Base-by-base conservation (phyloP, 1,140 invertebrate species). In the Vollenhovia emeryi region DNA sequence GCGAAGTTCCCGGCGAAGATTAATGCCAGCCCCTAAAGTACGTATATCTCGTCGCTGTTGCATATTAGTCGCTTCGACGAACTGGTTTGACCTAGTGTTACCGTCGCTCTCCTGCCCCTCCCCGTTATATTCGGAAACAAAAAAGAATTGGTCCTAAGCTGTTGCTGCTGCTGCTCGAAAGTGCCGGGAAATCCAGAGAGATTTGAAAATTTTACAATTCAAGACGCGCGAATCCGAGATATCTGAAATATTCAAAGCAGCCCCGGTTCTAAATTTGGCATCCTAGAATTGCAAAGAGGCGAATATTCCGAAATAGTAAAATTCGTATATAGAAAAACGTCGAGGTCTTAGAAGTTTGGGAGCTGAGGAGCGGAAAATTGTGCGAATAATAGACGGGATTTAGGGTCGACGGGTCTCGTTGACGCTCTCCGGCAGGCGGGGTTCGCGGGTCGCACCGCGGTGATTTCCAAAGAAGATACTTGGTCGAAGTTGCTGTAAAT, bases 401-500 rank as follows among this genome's bases (percentile, higher is more conserved):
- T 52, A 15, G 36, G n/a, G 18, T 64, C 45, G 66, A 82, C 50
- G 13, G 21, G 24, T 21, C n/a, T n/a, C n/a, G 48, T 43, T 52
- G 50, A 59, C 45, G 50, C 50, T 30, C 50, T 57, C 48, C 7
- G 30, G 66, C 30, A 82, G 33, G 59, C 55, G 18, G n/a, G 24
- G 40, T 43, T 48, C 74, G 59, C n/a, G 4, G 50, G 13, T 66
- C 15, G 59, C n/a, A 27, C 33, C 73, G 36, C 36, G 62, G 18
- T 66, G 64, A 71, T 80, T 80, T 71, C 36, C 21, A 24, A 50
- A 8, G 55, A 21, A 79, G 78, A 71, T 73, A 59, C 11, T 80
- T n/a, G 50, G 40, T 57, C 78, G 18, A 82, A 82, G 50, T 82
- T 57, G 52, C 78, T 48, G 62, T 68, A 68, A 86, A 86, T 86